Base-by-base conservation (phyloP, 2,797 vertebrate genomes). In the Tapera naevia region DNA sequence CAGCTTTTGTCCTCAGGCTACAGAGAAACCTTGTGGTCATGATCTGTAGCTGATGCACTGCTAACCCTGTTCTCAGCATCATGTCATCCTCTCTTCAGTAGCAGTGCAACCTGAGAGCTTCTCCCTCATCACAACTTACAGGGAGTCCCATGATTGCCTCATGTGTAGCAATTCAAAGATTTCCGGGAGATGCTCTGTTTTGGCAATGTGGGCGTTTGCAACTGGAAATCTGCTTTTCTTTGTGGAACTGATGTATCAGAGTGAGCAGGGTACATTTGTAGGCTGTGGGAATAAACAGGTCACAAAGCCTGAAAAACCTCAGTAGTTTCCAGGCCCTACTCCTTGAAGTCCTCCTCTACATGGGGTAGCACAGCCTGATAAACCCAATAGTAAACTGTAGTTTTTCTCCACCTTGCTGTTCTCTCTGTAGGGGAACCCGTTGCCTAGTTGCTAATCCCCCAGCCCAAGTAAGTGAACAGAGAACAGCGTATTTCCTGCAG, bases 1-100 rank as follows among this genome's bases (percentile, higher is more conserved):
- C 85, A 32, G 45, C 13, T 82, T 74, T 73, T 87, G n/a, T 92
- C 92, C 86, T 76, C 43, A 45, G 88, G 93, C 90, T 91, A 71
- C 78, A 92, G 65, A 50, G 39, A 74, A 80, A 80, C 48, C 48
- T 87, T n/a, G 41, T 70, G 80, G 83, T 83, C 0, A 0, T 80
- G 53, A 80, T 90, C 67, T 66, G 64, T 28, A 81, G 45, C 71
- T 79, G 74, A 60, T 74, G 39, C 53, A 17, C 28, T 54, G 41
- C 46, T 58, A 57, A 39, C 57, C 39, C 30, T 37, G 9, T 74
- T 92, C 33, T 70, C 64, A 86, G 74, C 48, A 82, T 51, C 60
- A 14, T 7, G 2, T 73, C 50, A 60, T 62, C 37, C 32, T 35
- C 18, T 70, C 15, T 87, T 51, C 11, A 18, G 53, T 7, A 85